Percentiles rank a stretch among this genome's conserved stretches.
phyloP scores from a whole-genome alignment of 2,113 vertebrate species.

The Nannospalax galili region DNA sequence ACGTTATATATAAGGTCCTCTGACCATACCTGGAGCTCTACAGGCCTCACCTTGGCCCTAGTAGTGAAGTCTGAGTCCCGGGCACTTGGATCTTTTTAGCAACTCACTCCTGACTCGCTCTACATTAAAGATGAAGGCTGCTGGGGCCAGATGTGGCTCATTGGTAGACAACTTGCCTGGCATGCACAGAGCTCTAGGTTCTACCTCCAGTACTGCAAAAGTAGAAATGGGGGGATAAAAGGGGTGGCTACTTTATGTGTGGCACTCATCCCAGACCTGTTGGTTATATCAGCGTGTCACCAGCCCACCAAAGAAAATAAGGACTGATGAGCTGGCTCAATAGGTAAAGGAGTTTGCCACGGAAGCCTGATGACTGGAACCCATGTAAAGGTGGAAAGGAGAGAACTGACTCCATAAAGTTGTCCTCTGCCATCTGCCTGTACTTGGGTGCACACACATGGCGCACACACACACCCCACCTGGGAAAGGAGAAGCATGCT shows the following conservation, averaged over 20 bases:
- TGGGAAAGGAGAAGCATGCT: not conserved
- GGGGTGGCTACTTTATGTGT: not conserved
- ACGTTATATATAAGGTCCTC: not conserved
- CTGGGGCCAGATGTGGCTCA: not conserved
- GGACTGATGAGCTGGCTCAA: not conserved
- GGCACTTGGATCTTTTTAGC: not conserved
- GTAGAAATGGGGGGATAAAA: not conserved
- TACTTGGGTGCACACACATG: fast-evolving
- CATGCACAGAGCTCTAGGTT: not conserved
- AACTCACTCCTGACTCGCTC: not conserved
- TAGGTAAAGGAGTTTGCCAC: not conserved
- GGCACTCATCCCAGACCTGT: not conserved
- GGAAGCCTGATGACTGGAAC: not conserved
- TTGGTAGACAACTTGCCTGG: not conserved
- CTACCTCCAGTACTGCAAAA: not conserved
- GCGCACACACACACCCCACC: not conserved
- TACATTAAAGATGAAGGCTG: not conserved
- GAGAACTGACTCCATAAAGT: not conserved
- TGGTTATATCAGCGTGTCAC: fast-evolving
- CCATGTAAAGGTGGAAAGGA: not conserved
- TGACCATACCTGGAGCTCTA: no score
- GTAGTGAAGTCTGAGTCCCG: not conserved
- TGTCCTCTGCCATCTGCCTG: no score
- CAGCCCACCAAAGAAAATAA: not conserved
- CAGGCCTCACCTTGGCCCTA: fast-evolving